phyloP scores from a whole-genome alignment of 1,140 invertebrate genomes.

The Drosophila kanapiae region DNA sequence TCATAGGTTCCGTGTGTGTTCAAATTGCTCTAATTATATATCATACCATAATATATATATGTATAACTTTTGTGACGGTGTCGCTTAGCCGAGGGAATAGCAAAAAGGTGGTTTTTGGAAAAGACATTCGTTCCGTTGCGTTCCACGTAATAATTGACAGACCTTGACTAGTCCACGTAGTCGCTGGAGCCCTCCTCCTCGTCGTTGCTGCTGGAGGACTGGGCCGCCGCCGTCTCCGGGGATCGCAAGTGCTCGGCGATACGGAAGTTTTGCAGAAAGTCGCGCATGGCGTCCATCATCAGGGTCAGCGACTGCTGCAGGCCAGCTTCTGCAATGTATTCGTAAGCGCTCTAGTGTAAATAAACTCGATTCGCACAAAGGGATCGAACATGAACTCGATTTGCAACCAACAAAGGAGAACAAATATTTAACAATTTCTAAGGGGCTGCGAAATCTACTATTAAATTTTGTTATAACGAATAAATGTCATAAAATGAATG shows the following conservation, averaged over 20 bases:
- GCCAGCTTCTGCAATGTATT: slow-evolving; percentile 86
- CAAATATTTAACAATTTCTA: background rate
- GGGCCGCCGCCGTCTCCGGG: slow-evolving; percentile 85
- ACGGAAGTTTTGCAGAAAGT: slow-evolving; percentile 89
- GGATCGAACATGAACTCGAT: background rate
- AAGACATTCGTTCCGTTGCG: slow-evolving; percentile 20
- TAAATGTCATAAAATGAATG: background rate
- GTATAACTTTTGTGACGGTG: slow-evolving; percentile 63
- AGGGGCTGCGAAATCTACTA: background rate
- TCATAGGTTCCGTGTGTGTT: slow-evolving; percentile 32
- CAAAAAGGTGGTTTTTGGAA: slow-evolving; percentile 48
- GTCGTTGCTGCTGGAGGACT: slow-evolving; percentile 83
- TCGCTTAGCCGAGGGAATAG: slow-evolving; percentile 34
- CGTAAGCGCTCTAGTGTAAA: background rate
- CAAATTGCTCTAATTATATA: slow-evolving; percentile 40
- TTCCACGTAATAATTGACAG: slow-evolving; percentile 29
- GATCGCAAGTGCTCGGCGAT: slow-evolving; percentile 84
- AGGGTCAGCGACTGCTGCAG: slow-evolving; percentile 87
- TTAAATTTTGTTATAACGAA: background rate
- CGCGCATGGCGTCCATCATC: slow-evolving; percentile 90
- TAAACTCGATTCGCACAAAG: background rate
- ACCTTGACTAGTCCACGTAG: slow-evolving; percentile 78
- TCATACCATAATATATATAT: slow-evolving; percentile 28
- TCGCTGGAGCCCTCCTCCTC: slow-evolving; percentile 86
- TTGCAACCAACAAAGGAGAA: background rate